Evolutionary conservation across 2,113 vertebrate species (phyloP).

Genomic region (Propithecus coquereli): DNA sequence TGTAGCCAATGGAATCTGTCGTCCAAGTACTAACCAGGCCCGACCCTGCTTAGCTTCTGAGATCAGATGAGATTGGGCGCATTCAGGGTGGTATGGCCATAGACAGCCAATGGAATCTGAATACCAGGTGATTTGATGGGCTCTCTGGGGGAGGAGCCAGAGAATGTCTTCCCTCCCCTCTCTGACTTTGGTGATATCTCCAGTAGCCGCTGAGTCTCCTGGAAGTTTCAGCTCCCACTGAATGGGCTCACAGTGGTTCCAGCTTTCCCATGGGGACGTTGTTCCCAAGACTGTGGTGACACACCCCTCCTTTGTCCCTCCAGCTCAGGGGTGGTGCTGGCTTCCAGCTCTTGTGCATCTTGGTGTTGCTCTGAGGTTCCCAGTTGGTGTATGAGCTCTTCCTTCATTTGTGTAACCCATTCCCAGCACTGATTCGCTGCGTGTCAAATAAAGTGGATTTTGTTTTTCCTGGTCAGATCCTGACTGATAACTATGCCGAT

Average conservation of each 20-base stretch:
- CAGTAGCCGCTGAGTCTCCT: background rate
- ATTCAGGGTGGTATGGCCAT: no score
- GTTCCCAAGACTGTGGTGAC: background rate
- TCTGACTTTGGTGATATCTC: no score
- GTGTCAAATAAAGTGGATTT: background rate
- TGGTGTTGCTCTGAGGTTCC: background rate
- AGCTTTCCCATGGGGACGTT: background rate
- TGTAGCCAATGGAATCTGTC: background rate
- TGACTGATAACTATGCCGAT: background rate
- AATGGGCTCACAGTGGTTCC: background rate
- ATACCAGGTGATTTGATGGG: no score
- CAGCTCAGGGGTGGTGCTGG: background rate
- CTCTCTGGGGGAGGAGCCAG: background rate
- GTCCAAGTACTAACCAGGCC: no score
- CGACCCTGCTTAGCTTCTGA: no score
- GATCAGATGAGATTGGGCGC: no score
- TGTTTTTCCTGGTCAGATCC: background rate
- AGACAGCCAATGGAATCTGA: background rate
- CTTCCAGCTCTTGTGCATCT: background rate
- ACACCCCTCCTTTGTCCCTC: background rate
- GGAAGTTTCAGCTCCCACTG: no score
- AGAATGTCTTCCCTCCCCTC: rapidly evolving
- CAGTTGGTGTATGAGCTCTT: background rate
- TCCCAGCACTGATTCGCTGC: background rate
- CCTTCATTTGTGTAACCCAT: background rate